Evolutionary conservation across 1,140 invertebrate genomes (phyloP).

Genomic region (Procambarus clarkii): DNA sequence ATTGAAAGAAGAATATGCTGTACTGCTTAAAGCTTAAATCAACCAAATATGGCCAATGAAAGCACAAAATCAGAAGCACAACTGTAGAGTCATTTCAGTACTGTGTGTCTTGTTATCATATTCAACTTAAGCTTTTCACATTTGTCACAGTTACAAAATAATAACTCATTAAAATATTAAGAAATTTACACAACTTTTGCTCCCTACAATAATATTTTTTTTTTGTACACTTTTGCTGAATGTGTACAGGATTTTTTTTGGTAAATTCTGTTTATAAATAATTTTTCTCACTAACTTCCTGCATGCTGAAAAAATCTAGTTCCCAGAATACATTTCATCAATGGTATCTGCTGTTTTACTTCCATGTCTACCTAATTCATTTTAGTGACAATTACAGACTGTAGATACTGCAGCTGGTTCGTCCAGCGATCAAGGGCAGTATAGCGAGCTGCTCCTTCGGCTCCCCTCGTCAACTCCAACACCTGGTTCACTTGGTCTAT

Average conservation of each 20-base stretch:
- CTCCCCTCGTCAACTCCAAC: conserved; percentile 89
- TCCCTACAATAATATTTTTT: background rate
- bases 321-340: background rate
- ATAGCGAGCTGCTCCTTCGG: conserved; percentile 89
- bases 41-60: background rate
- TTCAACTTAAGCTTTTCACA: background rate
- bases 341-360: background rate
- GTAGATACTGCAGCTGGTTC: conserved; percentile 90
- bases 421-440: conserved; percentile 97
- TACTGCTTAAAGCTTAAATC: background rate
- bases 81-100: background rate
- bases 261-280: background rate
- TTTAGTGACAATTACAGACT: conserved; percentile 85
- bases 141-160: background rate
- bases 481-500: conserved; percentile 97
- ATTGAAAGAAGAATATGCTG: background rate
- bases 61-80: background rate
- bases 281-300: background rate
- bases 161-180: background rate
- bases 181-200: background rate
- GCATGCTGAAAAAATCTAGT: background rate
- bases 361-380: conserved; percentile 48
- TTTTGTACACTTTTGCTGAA: background rate
- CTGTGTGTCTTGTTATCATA: too few relatives aligned
- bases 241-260: background rate